These are phyloP conservation scores for Rotaria sp. DNA, from an alignment of 2,888 invertebrate genomes.

Conservation along the genomic window DNA sequence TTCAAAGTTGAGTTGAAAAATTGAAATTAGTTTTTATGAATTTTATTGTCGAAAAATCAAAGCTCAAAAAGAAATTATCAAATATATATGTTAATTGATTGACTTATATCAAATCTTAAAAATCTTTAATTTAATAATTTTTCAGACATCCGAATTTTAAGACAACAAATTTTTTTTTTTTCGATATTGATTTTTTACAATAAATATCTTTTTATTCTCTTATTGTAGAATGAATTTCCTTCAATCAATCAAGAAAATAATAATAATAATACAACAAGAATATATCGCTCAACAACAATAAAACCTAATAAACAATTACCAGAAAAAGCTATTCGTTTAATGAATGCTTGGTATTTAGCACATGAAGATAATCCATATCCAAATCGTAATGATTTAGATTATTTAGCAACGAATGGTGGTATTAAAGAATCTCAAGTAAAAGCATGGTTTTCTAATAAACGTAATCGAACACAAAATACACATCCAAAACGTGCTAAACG, in stretches of 20 bases:
- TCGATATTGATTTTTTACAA: too few relatives aligned
- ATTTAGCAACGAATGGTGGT: slow-evolving; percentile 35
- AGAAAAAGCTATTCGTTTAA: slow-evolving; percentile 37
- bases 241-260: neutral
- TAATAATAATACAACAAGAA: neutral
- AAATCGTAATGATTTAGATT: slow-evolving; percentile 31
- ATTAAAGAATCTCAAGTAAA: slow-evolving; percentile 37
- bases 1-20: too few relatives aligned
- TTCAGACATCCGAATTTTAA: too few relatives aligned
- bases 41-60: too few relatives aligned
- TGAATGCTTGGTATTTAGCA: slow-evolving; percentile 37
- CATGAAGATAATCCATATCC: slow-evolving; percentile 40
- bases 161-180: neutral
- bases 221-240: neutral
- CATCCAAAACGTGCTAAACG: slow-evolving; percentile 28
- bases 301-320: slow-evolving; percentile 44
- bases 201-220: neutral
- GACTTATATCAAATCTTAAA: too few relatives aligned
- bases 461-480: slow-evolving; percentile 39
- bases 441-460: slow-evolving; percentile 41
- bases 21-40: too few relatives aligned
- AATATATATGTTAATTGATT: too few relatives aligned
- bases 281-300: neutral
- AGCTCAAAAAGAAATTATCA: too few relatives aligned
- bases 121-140: too few relatives aligned